Base-by-base conservation (phyloP, 1,140 invertebrate species). In the Drosophila jambulina region DNA sequence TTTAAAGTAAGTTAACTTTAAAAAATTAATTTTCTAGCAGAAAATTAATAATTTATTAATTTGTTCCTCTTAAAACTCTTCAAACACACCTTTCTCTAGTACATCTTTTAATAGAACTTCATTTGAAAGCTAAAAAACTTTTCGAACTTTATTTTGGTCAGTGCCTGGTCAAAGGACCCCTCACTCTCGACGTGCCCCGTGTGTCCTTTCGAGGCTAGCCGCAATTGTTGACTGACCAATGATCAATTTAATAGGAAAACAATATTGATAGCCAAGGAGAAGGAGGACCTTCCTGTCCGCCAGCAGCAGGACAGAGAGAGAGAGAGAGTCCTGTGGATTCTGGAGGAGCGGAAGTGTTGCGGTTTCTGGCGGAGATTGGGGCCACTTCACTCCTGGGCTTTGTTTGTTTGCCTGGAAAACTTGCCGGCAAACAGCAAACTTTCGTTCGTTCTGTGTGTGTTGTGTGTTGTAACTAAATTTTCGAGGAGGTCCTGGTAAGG, bases 221-320 rank as follows among this genome's bases (percentile, higher is more conserved):
- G 68, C 86, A 91, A 91, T 86, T 86, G 86, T 87, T 82, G 79
- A 42, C 86, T 91, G 86, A 80, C 86, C 90, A 85, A 88, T 91
- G 90, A 91, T 91, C 90, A 91, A 91, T 91, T 91, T 91, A 91
- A 91, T 91, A 81, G 90, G 90, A 83, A 91, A 91, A 91, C 90
- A 91, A 91, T 91, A 91, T 91, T 91, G 88, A 91, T 91, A 88
- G 83, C 74, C 87, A 43, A 38, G 61, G 36, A 64, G 42, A 12
- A 42, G 49, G 53, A 45, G 19, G 36, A 54, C 40, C 1, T 13
- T 12, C 32, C 13, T 34, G 12, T 34, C 32, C 32, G 10, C 60
- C 62, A n/a, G 17, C 19, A 25, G 13, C 25, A 13, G 69, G 62
- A 75, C 65, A 75, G 49, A 15, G 75, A 45, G 62, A 65, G 60